Percentiles rank a stretch among this genome's conserved stretches.
phyloP scores from a whole-genome alignment of 1,140 invertebrate species.

The Hyphantria cunea region DNA sequence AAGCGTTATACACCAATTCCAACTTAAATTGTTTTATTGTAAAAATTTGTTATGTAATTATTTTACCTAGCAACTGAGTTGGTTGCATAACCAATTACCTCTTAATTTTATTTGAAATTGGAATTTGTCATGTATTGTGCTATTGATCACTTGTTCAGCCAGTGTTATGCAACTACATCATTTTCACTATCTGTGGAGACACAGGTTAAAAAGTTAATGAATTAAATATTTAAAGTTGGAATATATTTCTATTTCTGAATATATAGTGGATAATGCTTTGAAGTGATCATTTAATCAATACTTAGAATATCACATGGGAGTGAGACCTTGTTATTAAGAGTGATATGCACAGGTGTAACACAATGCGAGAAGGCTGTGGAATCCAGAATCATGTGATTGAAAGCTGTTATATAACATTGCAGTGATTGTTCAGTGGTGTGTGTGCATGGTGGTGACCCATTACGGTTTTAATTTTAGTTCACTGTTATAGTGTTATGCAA shows the following conservation, averaged over 20 bases:
- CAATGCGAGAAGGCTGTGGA: constrained; percentile 30
- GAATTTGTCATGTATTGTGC: constrained; percentile 18
- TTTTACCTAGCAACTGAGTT: constrained; percentile 25
- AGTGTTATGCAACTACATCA: constrained; percentile 60
- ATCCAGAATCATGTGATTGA: constrained; percentile 63
- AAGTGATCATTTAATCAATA: constrained; percentile 35
- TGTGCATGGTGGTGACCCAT: constrained; percentile 40
- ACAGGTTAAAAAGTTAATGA: constrained; percentile 41
- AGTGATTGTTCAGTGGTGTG: constrained; percentile 45
- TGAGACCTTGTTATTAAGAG: constrained; percentile 44
- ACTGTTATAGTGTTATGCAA: constrained; percentile 37
- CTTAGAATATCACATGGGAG: constrained; percentile 42
- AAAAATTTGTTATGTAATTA: constrained; percentile 61
- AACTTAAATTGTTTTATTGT: constrained; percentile 72
- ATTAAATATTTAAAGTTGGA: constrained; percentile 22
- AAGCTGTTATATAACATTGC: constrained; percentile 64
- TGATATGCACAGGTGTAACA: constrained; percentile 54
- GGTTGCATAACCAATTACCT: constrained; percentile 21
- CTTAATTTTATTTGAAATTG: constrained; percentile 17
- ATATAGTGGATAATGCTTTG: constrained; percentile 27
- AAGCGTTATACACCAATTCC: constrained; percentile 77
- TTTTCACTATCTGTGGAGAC: constrained; percentile 42
- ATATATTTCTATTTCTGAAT: constrained; percentile 16
- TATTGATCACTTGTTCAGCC: constrained; percentile 30
- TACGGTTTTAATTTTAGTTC: constrained; percentile 41